Evolutionary conservation across 2,113 vertebrate species (phyloP), one percentile per base, ranked within the genome.

Genomic region (Strigops habroptila): DNA sequence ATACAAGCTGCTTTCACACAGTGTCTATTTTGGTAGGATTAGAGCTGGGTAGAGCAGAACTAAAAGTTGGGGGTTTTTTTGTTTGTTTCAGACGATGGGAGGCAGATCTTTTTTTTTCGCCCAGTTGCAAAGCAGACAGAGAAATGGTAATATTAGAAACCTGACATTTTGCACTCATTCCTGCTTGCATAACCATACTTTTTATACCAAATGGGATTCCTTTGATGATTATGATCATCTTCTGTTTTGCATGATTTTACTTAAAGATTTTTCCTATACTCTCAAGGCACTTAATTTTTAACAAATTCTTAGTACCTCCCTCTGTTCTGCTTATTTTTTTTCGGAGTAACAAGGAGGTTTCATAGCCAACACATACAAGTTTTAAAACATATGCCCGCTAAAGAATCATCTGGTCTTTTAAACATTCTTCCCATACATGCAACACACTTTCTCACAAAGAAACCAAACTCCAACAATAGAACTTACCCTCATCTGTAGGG

Each of bases 401-500:
- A 93, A 92, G 65, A 96, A 67, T 3, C 18, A 84, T 62, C 57
- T 81, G 51, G 78, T 95, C 90, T 94, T 70, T 53, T 21, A 76
- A 95, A 49, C 8, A 5, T 44, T 91, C 24, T 82, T 62, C 12
- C 7, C 31, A 64, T 11, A 53, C 14, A 82, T n/a, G 49, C 49
- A 65, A 43, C 0, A 1, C 18, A 62, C 25, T 59, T 93, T 86
- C 86, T 92, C 44, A 69, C 79, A n/a, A 91, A 49, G 10, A 59
- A 35, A 23, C 57, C 33, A 24, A 59, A 59, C 57, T 59, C 57
- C 33, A 24, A 16, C n/a, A 80, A 24, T 9, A 43, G 64, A 39
- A 96, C 98, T 97, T 97, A 99, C 99, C 99, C 39, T 99, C 99
- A 93, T 99, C 99, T 31, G 99, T 99, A 96, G 99, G 99, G 96